Conservation (phyloP, 2,888 invertebrate genomes). For the Andrena camellia region DNA sequence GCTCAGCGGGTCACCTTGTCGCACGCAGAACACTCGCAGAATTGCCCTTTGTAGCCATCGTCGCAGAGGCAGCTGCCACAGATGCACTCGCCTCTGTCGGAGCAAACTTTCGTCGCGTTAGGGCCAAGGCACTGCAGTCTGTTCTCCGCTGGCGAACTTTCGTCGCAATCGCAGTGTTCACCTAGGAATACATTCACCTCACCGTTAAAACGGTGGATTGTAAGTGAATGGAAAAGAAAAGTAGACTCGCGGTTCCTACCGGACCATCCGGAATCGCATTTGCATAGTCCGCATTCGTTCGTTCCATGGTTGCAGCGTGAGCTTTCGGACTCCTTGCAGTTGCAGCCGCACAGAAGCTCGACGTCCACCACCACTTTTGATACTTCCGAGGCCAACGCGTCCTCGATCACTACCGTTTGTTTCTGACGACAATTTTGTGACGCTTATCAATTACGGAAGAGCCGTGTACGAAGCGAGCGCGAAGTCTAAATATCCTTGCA, state of each 20-base stretch:
- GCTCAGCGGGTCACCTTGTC: conserved; percentile 82
- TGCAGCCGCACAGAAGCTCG: conserved; percentile 91
- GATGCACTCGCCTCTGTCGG: conserved; percentile 91
- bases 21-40: conserved; percentile 89
- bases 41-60: conserved; percentile 87
- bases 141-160: conserved; percentile 85
- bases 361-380: conserved; percentile 89
- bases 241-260: conserved; percentile 58
- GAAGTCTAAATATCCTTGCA: background rate
- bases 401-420: conserved; percentile 89
- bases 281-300: conserved; percentile 89
- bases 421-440: conserved; percentile 73
- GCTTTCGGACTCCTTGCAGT: conserved; percentile 86
- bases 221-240: too few relatives aligned
- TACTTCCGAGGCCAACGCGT: conserved; percentile 90
- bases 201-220: too few relatives aligned
- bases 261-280: conserved; percentile 88
- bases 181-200: conserved; percentile 78
- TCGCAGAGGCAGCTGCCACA: conserved; percentile 92
- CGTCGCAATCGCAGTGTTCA: conserved; percentile 87
- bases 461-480: background rate
- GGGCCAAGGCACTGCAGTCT: conserved; percentile 87
- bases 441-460: background rate
- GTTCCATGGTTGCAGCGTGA: conserved; percentile 86
- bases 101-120: conserved; percentile 87